Percentiles rank a stretch among this genome's conserved stretches.
Evolutionary conservation across 64 coral and sea anemone genomes (phyloP).

Genomic region (Stichodactyla helianthus): DNA sequence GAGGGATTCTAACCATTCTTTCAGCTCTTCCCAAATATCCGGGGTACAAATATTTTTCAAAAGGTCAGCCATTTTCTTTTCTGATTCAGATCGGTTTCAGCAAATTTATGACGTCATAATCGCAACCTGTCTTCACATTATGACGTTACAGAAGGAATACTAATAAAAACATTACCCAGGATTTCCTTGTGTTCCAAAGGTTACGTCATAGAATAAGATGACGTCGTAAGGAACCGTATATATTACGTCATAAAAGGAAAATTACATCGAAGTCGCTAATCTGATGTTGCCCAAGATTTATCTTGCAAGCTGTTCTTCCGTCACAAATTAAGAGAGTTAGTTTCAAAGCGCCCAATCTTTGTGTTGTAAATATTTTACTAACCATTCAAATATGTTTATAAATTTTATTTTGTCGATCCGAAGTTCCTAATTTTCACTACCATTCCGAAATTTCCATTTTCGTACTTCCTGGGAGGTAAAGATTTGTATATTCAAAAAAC

Average conservation of each 20-base stretch:
- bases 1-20: slow-evolving; percentile 11
- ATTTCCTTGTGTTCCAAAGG: background rate
- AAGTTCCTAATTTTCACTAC: background rate
- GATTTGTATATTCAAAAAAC: background rate
- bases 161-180: background rate
- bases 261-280: background rate
- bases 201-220: background rate
- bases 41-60: slow-evolving; percentile 33
- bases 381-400: background rate
- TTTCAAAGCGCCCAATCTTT: background rate
- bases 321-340: no score
- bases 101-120: background rate
- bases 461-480: background rate
- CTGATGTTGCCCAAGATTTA: background rate
- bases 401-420: background rate
- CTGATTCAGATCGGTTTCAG: background rate
- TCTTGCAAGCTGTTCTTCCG: no score
- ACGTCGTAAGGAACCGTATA: background rate
- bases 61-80: slow-evolving; percentile 27
- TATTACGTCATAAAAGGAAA: background rate
- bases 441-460: background rate
- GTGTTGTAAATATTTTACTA: no score
- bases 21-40: slow-evolving; percentile 21
- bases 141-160: background rate
- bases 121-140: background rate